Conservation (phyloP, 1,140 invertebrate species). For the Cephus cinctus region DNA sequence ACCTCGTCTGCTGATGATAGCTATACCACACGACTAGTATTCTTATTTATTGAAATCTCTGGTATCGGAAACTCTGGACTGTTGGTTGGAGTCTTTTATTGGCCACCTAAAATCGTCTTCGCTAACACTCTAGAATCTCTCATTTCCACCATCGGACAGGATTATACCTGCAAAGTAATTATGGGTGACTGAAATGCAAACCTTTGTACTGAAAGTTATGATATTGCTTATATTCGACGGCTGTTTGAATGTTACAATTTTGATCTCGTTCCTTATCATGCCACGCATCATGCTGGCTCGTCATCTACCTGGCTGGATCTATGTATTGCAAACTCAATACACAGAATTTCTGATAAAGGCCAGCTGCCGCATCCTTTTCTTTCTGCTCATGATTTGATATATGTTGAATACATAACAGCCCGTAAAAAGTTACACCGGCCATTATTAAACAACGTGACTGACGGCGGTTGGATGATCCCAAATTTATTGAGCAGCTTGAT, state of each 20-base stretch:
- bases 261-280: slow-evolving; percentile 1
- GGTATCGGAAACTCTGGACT: background rate
- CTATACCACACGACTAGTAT: no score
- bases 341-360: no score
- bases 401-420: no score
- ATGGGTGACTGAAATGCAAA: slow-evolving; percentile 1
- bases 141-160: background rate
- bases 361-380: no score
- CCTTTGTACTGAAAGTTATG: background rate
- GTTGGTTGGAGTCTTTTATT: background rate
- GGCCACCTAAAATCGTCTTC: background rate
- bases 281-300: background rate
- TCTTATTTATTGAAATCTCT: no score
- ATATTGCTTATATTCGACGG: background rate
- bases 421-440: no score
- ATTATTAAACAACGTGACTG: no score
- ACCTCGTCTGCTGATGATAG: no score
- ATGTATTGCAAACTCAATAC: no score
- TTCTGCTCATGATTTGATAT: no score
- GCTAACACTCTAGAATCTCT: background rate
- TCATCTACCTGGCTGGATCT: slow-evolving; percentile 6
- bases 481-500: no score
- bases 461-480: no score
- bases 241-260: background rate
- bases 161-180: background rate